Evolutionary conservation across 2,113 vertebrate species (phyloP), one percentile per base, ranked within the genome.

Genomic region (Carassius carassius): DNA sequence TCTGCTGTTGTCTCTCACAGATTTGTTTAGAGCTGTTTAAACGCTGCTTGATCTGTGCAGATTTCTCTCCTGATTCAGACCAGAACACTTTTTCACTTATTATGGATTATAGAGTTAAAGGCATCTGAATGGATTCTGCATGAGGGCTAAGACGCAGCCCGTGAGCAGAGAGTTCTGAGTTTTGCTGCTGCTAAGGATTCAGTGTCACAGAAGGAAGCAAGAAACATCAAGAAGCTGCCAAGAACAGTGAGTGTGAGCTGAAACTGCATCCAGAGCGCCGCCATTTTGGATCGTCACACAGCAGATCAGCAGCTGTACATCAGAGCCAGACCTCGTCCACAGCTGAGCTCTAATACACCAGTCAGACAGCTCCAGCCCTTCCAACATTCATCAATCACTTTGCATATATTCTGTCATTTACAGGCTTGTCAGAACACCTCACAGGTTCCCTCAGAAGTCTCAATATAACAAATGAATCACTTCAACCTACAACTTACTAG

Each of bases 151-250:
- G 7, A 56, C 2, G 54, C 51, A 17, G 16, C 51, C 51, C 49
- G 16, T 51, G 49, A 51, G 49, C 49, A 51, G 25, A 32, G 63
- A 2, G 25, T 3, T 41, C 67, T 10, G 67, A 72, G 67, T 12
- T 72, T 67, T 51, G 78, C 82, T 51, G 87, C 85, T 88, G 85
- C 87, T 85, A 87, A 83, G 85, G 85, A 88, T 32, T 84, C 78
- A 63, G n/a, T 56, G 35, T 74, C 83, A 83, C 72, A 84, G 78
- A 84, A 84, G 79, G 70, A 73, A 82, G 25, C 25, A 75, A 37
- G 21, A 69, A 49, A 47, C 10, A 0, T 0, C 11, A 49, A 49
- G 13, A 56, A 35, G 63, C 54, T 75, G 47, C 41, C 70, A 63
- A 84, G 70, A 74, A 80, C 83, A 56, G 32, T 72, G 84, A 62